Percentiles rank a stretch among this genome's conserved stretches.
phyloP scores from a whole-genome alignment of 2,797 vertebrate genomes.

The Kryptolebias ocellatus region DNA sequence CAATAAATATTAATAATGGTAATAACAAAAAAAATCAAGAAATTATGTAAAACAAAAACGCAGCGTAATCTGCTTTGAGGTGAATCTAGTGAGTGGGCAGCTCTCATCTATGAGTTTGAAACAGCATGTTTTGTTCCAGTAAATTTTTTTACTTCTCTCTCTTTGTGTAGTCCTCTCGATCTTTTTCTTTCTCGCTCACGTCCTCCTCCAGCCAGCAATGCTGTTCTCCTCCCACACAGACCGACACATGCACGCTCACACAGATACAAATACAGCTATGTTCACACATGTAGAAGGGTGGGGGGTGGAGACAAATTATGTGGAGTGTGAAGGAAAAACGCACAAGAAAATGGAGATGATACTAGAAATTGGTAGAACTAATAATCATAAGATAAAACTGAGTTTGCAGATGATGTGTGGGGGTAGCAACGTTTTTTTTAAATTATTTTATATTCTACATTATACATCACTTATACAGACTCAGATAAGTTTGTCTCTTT shows the following conservation, averaged over 20 bases:
- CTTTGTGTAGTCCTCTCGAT: slow-evolving; percentile 32
- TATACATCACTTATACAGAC: too few species aligned
- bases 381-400: slow-evolving; percentile 21
- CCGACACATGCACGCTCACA: slow-evolving; percentile 37
- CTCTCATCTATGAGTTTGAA: slow-evolving; percentile 70
- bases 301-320: slow-evolving; percentile 23
- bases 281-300: slow-evolving; percentile 45
- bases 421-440: too few species aligned
- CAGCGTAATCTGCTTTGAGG: slow-evolving; percentile 52
- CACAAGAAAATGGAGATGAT: slow-evolving; percentile 27
- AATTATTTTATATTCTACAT: too few species aligned
- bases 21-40: neutral
- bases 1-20: neutral
- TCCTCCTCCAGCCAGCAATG: slow-evolving; percentile 63
- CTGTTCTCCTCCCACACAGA: slow-evolving; percentile 66
- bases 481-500: too few species aligned
- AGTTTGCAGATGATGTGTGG: too few species aligned
- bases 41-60: slow-evolving; percentile 36
- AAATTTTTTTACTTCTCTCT: slow-evolving; percentile 57
- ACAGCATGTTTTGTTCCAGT: slow-evolving; percentile 68
- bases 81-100: slow-evolving; percentile 64
- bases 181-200: slow-evolving; percentile 52
- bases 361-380: slow-evolving; percentile 30
- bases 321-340: slow-evolving; percentile 24
- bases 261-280: slow-evolving; percentile 57